Evolutionary conservation across 1,140 invertebrate species (phyloP).

Genomic region (Palaemon carinicauda): DNA sequence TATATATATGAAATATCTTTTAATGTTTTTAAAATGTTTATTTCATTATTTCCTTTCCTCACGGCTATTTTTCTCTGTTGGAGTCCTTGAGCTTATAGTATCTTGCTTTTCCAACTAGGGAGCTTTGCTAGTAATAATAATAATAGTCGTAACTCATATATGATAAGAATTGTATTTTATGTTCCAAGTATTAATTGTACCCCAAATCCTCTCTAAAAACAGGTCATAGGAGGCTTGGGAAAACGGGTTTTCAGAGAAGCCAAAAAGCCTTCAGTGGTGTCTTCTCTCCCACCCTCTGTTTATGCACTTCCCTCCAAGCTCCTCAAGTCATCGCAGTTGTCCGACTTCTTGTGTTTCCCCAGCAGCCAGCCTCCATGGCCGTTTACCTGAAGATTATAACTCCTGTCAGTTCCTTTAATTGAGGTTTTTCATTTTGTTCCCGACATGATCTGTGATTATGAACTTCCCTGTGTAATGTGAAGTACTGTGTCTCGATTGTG

Average conservation of each 20-base stretch:
- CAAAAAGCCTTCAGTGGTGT: constrained; percentile 35
- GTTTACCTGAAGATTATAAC: not conserved
- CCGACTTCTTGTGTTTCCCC: not conserved
- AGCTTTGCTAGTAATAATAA: too few relatives aligned
- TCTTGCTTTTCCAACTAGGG: too few relatives aligned
- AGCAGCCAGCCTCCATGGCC: constrained; percentile 21
- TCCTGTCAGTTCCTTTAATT: not conserved
- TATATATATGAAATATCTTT: too few relatives aligned
- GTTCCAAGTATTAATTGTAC: not conserved
- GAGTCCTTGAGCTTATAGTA: too few relatives aligned
- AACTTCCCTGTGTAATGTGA: not conserved
- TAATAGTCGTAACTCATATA: too few relatives aligned
- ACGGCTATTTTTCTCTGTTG: too few relatives aligned
- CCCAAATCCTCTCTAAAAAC: not conserved
- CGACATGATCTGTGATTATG: constrained; percentile 17
- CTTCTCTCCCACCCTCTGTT: constrained; percentile 36
- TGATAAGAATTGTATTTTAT: not conserved
- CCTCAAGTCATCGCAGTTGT: constrained; percentile 3
- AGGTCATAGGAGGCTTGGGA: constrained; percentile 51
- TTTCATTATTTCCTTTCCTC: too few relatives aligned
- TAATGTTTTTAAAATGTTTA: not conserved
- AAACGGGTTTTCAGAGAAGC: constrained; percentile 49
- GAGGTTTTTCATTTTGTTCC: not conserved
- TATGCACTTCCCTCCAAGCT: constrained; percentile 33
- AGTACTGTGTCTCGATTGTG: not conserved